Percentiles rank a stretch among this genome's conserved stretches.
Conservation (phyloP, 2,797 vertebrate genomes). For the Argentina silus region DNA sequence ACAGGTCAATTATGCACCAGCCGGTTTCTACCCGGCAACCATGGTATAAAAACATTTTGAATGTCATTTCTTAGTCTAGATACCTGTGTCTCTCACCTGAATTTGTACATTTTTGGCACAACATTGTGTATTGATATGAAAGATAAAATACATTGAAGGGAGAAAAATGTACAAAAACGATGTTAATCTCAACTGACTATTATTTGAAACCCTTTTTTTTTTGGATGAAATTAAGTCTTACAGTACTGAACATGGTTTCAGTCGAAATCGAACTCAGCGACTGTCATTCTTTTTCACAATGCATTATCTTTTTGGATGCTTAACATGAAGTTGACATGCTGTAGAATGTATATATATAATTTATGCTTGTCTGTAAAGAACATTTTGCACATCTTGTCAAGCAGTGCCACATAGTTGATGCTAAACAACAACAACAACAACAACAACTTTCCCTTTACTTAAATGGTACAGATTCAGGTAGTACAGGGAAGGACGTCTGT, state of each 20-base stretch:
- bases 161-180: constrained; percentile 47
- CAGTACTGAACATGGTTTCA: constrained; percentile 40
- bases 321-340: constrained; percentile 70
- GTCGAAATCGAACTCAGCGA: constrained; percentile 50
- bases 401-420: constrained; percentile 54
- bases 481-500: constrained; percentile 1
- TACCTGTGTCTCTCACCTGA: constrained; percentile 55
- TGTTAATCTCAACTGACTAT: constrained; percentile 45
- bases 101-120: neutral
- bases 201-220: constrained; percentile 34
- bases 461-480: constrained; percentile 50
- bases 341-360: constrained; percentile 73
- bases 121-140: constrained; percentile 59
- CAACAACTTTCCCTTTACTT: constrained; percentile 4
- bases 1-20: constrained; percentile 55
- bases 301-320: constrained; percentile 63
- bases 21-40: constrained; percentile 38
- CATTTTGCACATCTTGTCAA: constrained; percentile 50
- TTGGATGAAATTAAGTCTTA: constrained; percentile 11
- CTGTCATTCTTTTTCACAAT: constrained; percentile 70
- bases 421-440: constrained; percentile 25
- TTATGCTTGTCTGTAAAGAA: constrained; percentile 56
- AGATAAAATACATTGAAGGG: constrained; percentile 62
- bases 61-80: constrained; percentile 52
- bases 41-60: constrained; percentile 65